Base-by-base conservation (phyloP, 1,140 invertebrate genomes). In the Kradibia gibbosae region DNA sequence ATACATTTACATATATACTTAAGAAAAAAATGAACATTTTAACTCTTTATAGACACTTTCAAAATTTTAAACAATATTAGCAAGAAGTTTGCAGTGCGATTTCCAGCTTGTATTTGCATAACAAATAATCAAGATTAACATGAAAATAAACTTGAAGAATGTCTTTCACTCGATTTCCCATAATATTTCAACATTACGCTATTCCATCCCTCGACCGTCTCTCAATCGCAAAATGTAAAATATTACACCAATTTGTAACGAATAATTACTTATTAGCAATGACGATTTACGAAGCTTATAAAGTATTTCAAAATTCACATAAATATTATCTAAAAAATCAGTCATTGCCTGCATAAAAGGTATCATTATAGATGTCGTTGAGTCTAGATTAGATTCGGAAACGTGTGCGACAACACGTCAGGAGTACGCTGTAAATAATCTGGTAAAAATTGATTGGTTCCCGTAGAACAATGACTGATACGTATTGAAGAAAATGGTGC, bases 301-400 rank as follows among this genome's bases (percentile, higher is more conserved):
- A 78, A 67, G 31, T 53, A 31, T 36, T 78, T 70, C 62, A 55
- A 78, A 55, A 55, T 71, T 25, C 20, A 42, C 34, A n/a, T n/a
- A 28, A 57, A 55, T 53, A 2, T 71, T 78, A 78, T 78, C 65
- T 50, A 48, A 39, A 55, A 78, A 71, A 71, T 78, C 50, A 48
- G 71, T 78, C 76, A 28, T 15, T 36, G 36, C 25, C 22, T 39
- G 76, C 34, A 76, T 22, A 5, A 11, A 60, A 45, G n/a, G 74
- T 50, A 17, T 36, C 50, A 13, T 13, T 17, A 34, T 42, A 20
- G 20, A 4, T 36, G 25, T 22, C 22, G 28, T 42, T 60, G n/a
- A 60, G 36, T 22, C 72, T 36, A 31, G 25, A 36, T 22, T 17
- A 10, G 45, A 7, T 67, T 36, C 39, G 39, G 5, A 36, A 67